These are phyloP conservation scores for Helobdella robusta DNA, from an alignment of 2,888 invertebrate genomes.

Conservation along the genomic window DNA sequence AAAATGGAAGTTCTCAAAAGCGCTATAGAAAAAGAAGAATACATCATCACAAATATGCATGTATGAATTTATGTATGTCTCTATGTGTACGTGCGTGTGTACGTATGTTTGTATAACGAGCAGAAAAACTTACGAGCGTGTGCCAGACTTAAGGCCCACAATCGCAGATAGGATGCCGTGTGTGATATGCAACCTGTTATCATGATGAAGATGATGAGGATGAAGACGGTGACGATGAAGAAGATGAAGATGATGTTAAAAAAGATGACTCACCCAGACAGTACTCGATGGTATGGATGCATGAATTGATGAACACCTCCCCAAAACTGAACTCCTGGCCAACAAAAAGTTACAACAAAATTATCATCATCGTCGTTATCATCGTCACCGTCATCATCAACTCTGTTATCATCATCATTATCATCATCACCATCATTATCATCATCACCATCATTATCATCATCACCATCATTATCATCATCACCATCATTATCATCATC, in stretches of 20 bases:
- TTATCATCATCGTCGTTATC: neutral
- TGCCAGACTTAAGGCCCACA: constrained; percentile 95
- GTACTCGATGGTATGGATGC: constrained; percentile 96
- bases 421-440: constrained; percentile 14
- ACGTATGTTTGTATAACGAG: no score
- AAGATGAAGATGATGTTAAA: no score
- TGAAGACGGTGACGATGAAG: no score
- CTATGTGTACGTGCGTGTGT: no score
- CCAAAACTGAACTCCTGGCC: constrained; percentile 2
- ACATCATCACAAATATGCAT: neutral
- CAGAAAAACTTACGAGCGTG: constrained; percentile 75
- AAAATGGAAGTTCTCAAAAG: neutral
- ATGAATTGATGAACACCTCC: constrained; percentile 62
- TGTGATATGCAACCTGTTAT: constrained; percentile 96
- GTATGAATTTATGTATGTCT: no score
- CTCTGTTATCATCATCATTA: neutral
- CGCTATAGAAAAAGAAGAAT: neutral
- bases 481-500: neutral
- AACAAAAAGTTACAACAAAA: neutral
- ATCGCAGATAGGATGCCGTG: constrained; percentile 93
- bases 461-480: neutral
- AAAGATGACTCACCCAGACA: no score
- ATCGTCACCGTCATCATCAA: neutral
- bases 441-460: neutral
- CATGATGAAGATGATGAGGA: no score